phyloP scores from a whole-genome alignment of 1,140 invertebrate genomes.

The Ectropis grisescens region DNA sequence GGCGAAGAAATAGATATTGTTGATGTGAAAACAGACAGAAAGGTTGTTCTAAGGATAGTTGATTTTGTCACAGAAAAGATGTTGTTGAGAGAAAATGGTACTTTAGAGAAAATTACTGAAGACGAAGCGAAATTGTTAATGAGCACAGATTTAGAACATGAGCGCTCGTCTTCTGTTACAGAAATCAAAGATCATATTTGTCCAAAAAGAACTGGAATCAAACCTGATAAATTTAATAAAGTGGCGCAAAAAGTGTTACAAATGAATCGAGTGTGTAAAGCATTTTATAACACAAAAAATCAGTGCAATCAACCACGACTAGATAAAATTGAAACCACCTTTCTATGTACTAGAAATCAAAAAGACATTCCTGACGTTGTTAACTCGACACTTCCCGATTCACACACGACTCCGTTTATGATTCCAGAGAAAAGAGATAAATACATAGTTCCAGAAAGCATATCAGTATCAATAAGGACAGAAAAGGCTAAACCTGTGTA shows the following conservation, averaged over 20 bases:
- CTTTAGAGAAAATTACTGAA: constrained; percentile 59
- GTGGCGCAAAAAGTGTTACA: constrained; percentile 33
- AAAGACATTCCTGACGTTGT: constrained; percentile 56
- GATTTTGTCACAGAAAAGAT: constrained; percentile 71
- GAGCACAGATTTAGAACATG: constrained; percentile 21
- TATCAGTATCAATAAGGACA: constrained; percentile 45
- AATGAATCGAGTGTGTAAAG: constrained; percentile 45
- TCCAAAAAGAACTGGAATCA: constrained; percentile 2
- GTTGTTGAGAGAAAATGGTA: constrained; percentile 65
- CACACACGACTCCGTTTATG: constrained; percentile 20
- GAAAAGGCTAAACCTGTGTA: constrained; percentile 28
- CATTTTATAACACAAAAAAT: constrained; percentile 28
- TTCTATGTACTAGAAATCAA: constrained; percentile 12
- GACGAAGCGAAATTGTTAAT: constrained; percentile 47
- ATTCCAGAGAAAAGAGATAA: constrained; percentile 29
- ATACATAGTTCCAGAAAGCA: constrained; percentile 47
- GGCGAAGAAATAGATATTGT: constrained; percentile 61
- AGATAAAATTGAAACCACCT: constrained; percentile 11
- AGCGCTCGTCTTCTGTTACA: constrained; percentile 3
- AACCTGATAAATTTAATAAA: constrained; percentile 28
- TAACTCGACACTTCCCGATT: constrained; percentile 54
- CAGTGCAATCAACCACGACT: constrained; percentile 4
- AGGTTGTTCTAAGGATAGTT: constrained; percentile 63
- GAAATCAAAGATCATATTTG: not conserved
- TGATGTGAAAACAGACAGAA: constrained; percentile 56